Evolutionary conservation across 2,113 vertebrate species (phyloP).

Genomic region (Corvus hawaiiensis): DNA sequence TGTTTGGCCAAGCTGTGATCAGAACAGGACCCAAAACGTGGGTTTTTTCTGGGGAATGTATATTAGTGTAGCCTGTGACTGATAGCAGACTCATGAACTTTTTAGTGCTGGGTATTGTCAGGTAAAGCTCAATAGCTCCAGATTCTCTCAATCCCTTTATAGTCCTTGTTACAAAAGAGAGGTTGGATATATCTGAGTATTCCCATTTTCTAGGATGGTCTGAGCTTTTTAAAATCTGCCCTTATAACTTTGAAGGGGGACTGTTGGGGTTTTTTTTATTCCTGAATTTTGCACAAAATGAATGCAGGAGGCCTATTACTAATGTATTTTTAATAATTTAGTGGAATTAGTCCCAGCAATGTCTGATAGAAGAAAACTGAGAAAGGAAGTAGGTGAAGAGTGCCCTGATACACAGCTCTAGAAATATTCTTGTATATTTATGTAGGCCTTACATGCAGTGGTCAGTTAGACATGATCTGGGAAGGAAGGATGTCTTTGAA

Average conservation of each 20-base stretch:
- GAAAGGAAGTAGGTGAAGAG: background rate
- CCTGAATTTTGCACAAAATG: background rate
- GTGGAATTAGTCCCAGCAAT: background rate
- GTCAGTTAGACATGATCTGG: background rate
- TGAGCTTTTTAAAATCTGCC: background rate
- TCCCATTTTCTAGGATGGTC: background rate
- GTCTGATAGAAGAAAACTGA: background rate
- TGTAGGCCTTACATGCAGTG: background rate
- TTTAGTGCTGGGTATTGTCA: background rate
- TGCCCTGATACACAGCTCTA: background rate
- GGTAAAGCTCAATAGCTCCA: background rate
- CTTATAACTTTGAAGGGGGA: background rate
- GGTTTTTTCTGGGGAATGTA: rapidly evolving
- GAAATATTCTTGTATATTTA: background rate
- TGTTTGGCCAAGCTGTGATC: background rate
- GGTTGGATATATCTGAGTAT: background rate
- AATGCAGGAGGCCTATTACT: background rate
- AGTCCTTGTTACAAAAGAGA: background rate
- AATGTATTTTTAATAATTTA: background rate
- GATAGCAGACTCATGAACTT: background rate
- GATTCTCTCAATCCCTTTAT: background rate
- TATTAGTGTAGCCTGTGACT: background rate
- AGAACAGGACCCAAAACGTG: background rate
- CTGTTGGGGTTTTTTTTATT: background rate
- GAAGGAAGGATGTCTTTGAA: background rate